phyloP scores from a whole-genome alignment of 2,797 vertebrate genomes.

The Labeo calbasu region DNA sequence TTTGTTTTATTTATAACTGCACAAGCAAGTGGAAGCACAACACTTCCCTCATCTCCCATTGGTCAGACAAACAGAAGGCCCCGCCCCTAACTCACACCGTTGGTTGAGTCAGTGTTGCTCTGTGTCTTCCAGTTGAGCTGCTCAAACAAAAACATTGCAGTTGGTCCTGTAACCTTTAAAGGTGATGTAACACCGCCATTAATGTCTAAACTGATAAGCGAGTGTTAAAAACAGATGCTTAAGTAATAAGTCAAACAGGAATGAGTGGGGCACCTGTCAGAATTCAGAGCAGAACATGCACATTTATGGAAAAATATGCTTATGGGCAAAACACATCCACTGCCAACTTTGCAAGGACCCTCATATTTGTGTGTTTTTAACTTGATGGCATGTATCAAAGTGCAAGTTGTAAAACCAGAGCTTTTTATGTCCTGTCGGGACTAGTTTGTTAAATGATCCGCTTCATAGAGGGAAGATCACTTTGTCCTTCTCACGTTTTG shows the following conservation, averaged over 20 bases:
- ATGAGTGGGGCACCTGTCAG: constrained; percentile 5
- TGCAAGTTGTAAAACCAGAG: constrained; percentile 31
- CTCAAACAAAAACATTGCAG: background rate
- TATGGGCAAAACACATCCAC: constrained; percentile 64
- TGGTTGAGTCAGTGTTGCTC: background rate
- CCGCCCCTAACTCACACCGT: background rate
- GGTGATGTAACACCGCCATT: constrained; percentile 3
- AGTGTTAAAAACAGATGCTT: constrained; percentile 22
- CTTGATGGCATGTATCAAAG: constrained; percentile 61
- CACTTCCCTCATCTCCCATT: background rate
- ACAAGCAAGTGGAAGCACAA: background rate
- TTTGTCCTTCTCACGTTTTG: background rate
- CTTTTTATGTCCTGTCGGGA: constrained; percentile 57
- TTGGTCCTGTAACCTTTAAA: background rate
- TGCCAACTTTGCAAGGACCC: constrained; percentile 65
- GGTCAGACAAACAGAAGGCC: background rate
- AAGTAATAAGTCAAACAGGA: constrained; percentile 25
- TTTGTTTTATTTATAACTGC: background rate
- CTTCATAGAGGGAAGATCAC: background rate
- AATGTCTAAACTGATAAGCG: background rate
- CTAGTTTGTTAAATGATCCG: constrained; percentile 30
- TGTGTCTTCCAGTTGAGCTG: background rate
- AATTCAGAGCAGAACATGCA: constrained; percentile 51
- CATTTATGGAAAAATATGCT: constrained; percentile 67
- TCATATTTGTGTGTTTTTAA: constrained; percentile 63